phyloP scores from a whole-genome alignment of 2,888 invertebrate genomes.

The Punctoribates punctum region DNA sequence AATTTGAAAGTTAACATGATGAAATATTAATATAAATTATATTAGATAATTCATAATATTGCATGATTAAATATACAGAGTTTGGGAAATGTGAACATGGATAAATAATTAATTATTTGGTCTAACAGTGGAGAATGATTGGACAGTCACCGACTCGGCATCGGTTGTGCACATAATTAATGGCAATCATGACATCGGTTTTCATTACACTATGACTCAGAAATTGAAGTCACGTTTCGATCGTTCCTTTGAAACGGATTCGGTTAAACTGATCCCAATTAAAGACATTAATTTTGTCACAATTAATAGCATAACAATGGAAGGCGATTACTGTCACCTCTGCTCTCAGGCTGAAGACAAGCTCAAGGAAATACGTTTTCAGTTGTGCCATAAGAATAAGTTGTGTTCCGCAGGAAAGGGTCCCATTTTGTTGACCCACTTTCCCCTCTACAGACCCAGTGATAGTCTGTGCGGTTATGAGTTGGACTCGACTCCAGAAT shows the following conservation, averaged over 20 bases:
- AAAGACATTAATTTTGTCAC: background rate
- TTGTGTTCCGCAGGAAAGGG: background rate
- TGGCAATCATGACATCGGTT: slow-evolving; percentile 21
- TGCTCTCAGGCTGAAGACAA: background rate
- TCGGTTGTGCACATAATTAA: too few species aligned
- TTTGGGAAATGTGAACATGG: too few species aligned
- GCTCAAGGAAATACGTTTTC: background rate
- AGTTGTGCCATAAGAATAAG: background rate
- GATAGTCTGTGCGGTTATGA: background rate
- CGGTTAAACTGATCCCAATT: background rate
- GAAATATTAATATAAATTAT: too few species aligned
- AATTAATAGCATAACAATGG: background rate
- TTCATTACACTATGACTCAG: background rate
- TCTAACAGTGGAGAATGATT: too few species aligned
- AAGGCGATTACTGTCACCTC: background rate
- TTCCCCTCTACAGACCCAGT: background rate
- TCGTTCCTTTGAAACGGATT: background rate
- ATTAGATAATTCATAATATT: too few species aligned
- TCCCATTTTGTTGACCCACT: background rate
- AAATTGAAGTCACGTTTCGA: background rate
- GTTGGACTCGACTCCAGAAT: background rate
- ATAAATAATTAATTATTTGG: too few species aligned
- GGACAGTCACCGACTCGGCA: too few species aligned
- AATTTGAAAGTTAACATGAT: too few species aligned
- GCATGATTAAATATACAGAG: too few species aligned